Base-by-base conservation (phyloP, 2,113 vertebrate genomes). In the Pelobates fuscus region DNA sequence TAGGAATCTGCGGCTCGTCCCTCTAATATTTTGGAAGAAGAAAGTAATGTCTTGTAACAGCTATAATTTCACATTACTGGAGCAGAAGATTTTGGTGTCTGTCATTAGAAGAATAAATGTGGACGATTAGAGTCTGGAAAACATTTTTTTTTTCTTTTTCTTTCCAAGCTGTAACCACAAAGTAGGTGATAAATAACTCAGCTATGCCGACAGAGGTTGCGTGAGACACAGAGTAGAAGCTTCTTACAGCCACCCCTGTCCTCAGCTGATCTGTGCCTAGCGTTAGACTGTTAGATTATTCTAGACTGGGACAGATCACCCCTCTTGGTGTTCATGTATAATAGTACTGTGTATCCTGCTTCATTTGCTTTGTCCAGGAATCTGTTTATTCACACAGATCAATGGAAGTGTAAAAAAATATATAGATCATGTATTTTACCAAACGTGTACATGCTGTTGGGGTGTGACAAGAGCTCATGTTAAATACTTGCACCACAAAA, bases 41-140 rank as follows among this genome's bases (percentile, higher is more conserved):
- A 75, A 75, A 67, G 72, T 75, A 67, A 67, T 60, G 73, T 76
- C 73, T 67, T 76, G 64, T 37, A 76, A 30, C 41, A 23, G 43
- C 55, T 77, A 25, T 68, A 61, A 67, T 68, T 75, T 75, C 63
- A 67, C 54, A 25, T 75, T 67, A 54, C 72, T 75, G 54, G 72
- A 60, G 72, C 63, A 67, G 72, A 75, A 67, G 72, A 67, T 75
- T 77, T 61, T n/a, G 73, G 73, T 77, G 65, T 77, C 73, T 77
- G 55, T 77, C 73, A 77, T 68, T 68, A 68, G 65, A 61, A 61
- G 64, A 52, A 68, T 67, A 67, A 68, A 77, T 68, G 57, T 32
- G 41, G 64, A 30, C 37, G 54, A 77, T 77, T 77, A 77, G 49
- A 30, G 55, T 68, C 54, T 52, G 73, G 64, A 65, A 52, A 57